Percentiles rank a stretch among this genome's conserved stretches.
Conservation (phyloP, 2,113 vertebrate genomes). For the Porphyrio hochstetteri region DNA sequence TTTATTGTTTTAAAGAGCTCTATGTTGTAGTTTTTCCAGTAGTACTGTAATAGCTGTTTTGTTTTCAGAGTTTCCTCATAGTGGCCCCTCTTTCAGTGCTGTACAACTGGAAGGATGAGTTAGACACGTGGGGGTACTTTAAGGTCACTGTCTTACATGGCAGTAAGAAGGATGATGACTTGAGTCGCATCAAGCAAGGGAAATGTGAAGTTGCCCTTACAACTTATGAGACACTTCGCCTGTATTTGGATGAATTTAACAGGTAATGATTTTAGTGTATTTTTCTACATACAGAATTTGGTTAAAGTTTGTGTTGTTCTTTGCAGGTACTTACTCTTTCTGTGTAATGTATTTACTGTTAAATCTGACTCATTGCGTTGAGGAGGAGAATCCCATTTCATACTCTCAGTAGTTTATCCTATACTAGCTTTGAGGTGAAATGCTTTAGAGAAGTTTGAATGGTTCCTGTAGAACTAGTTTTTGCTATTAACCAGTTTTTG, state of each 20-base stretch:
- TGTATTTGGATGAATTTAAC: constrained; percentile 90
- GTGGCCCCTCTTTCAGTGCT: constrained; percentile 94
- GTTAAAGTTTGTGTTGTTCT: not conserved
- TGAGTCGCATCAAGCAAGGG: constrained; percentile 86
- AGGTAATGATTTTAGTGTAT: constrained; percentile 71
- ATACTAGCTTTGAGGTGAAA: not conserved
- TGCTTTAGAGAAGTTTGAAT: not conserved
- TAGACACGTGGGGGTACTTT: constrained; percentile 96
- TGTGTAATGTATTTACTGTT: not conserved
- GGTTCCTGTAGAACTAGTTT: not conserved
- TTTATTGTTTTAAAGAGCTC: not conserved
- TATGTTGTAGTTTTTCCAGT: not conserved
- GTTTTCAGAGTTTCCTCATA: constrained; percentile 88
- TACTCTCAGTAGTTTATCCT: not conserved
- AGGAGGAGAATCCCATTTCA: not conserved
- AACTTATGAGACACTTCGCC: constrained; percentile 89
- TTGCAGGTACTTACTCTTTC: not conserved
- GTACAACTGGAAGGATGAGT: constrained; percentile 96
- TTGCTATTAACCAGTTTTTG: not conserved
- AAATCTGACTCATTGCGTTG: not conserved
- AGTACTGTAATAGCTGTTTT: not conserved
- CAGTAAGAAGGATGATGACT: constrained; percentile 85
- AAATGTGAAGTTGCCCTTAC: constrained; percentile 91
- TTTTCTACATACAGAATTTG: not conserved
- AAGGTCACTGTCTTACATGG: constrained; percentile 87